Evolutionary conservation across 2,888 invertebrate genomes (phyloP).

Genomic region (Cephalotes varians): DNA sequence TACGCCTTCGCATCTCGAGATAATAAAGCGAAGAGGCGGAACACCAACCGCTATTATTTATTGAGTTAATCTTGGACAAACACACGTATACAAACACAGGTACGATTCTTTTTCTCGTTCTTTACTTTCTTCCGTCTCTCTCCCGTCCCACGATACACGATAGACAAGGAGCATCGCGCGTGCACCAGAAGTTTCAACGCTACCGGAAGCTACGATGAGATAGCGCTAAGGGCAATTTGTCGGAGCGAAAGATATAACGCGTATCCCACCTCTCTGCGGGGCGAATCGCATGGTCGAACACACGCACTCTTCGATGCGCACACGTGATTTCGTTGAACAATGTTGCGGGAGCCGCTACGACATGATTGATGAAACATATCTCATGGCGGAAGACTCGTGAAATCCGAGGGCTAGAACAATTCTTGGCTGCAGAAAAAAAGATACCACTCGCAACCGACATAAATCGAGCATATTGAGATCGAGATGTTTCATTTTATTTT

Average conservation of each 20-base stretch:
- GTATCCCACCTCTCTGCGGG: slow-evolving; percentile 23
- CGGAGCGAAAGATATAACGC: slow-evolving; percentile 52
- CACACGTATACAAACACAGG: not conserved
- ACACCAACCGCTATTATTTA: slow-evolving; percentile 56
- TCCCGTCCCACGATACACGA: slow-evolving; percentile 13
- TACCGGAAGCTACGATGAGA: slow-evolving; percentile 58
- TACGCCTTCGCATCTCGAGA: slow-evolving; percentile 38
- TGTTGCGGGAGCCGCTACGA: slow-evolving; percentile 32
- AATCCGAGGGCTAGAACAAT: slow-evolving; percentile 26
- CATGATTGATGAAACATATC: slow-evolving; percentile 50
- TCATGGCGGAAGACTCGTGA: slow-evolving; percentile 37
- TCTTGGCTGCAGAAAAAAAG: not conserved
- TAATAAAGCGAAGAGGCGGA: slow-evolving; percentile 48
- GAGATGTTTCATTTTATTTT: not conserved
- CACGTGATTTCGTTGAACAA: slow-evolving; percentile 50
- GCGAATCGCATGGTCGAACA: slow-evolving; percentile 17
- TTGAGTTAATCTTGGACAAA: slow-evolving; percentile 53
- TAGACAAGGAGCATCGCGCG: slow-evolving; percentile 50
- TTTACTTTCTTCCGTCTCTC: slow-evolving; percentile 2
- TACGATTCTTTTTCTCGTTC: slow-evolving; percentile 26
- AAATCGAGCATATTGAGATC: not conserved
- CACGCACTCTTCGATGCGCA: slow-evolving; percentile 46
- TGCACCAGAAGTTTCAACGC: slow-evolving; percentile 60
- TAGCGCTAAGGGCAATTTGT: slow-evolving; percentile 62
- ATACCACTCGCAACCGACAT: not conserved